Percentiles rank a stretch among this genome's conserved stretches.
Conservation (phyloP, 2,888 invertebrate genomes). For the Meta bourneti region DNA sequence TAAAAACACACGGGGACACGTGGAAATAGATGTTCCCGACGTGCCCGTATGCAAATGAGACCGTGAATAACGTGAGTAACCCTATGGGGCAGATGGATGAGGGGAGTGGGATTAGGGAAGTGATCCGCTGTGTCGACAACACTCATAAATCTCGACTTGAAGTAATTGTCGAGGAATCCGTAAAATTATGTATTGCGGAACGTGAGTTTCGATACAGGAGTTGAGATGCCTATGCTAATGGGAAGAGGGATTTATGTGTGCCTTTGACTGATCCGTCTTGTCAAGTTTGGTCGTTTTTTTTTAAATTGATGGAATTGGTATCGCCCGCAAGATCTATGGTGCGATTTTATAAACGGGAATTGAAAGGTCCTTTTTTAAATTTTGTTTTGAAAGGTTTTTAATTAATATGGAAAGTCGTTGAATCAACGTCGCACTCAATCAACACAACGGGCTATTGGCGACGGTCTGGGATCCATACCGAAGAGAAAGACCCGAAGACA, state of each 20-base stretch:
- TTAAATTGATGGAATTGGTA: neutral
- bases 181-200: constrained; percentile 18
- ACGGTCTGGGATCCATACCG: too few species aligned
- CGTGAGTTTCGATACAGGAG: neutral
- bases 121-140: constrained; percentile 47
- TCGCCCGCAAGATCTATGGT: neutral
- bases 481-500: too few species aligned
- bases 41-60: constrained; percentile 60
- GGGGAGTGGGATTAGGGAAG: constrained; percentile 30
- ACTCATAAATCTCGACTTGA: constrained; percentile 66
- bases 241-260: neutral
- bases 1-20: constrained; percentile 72
- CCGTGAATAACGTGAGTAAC: constrained; percentile 58
- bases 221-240: constrained; percentile 8
- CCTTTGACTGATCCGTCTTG: neutral
- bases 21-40: constrained; percentile 72
- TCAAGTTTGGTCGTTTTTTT: neutral
- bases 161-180: constrained; percentile 52
- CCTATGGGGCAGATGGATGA: constrained; percentile 14
- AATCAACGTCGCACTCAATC: too few species aligned
- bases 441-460: too few species aligned
- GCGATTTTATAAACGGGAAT: neutral
- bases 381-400: too few species aligned
- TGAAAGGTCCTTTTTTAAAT: neutral
- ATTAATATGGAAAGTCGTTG: too few species aligned